phyloP scores from a whole-genome alignment of 1,140 invertebrate genomes.

The Piezodorus guildinii region DNA sequence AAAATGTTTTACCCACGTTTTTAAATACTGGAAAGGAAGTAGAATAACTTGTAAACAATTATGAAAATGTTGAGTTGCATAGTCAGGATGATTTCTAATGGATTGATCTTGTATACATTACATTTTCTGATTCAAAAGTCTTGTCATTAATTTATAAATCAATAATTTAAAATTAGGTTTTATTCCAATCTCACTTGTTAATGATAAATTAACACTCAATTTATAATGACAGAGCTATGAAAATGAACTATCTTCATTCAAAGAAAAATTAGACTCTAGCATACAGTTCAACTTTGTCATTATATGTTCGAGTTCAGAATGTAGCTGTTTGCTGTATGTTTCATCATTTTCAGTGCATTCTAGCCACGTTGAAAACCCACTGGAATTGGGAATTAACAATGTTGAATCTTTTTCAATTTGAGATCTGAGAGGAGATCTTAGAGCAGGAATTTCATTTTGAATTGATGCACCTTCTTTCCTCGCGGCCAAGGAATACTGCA shows the following conservation, averaged over 20 bases:
- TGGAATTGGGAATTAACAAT: constrained; percentile 2
- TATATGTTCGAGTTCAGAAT: constrained; percentile 5
- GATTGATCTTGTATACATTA: too few relatives aligned
- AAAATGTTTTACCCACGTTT: too few relatives aligned
- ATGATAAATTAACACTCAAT: too few relatives aligned
- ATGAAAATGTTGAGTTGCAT: too few relatives aligned
- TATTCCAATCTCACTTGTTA: too few relatives aligned
- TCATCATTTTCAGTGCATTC: not conserved
- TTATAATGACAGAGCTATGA: too few relatives aligned
- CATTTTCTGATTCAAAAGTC: too few relatives aligned
- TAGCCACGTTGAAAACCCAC: constrained; percentile 13
- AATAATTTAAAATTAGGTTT: too few relatives aligned
- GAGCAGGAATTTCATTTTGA: not conserved
- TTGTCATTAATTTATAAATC: too few relatives aligned
- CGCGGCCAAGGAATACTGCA: not conserved
- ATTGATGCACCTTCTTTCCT: not conserved
- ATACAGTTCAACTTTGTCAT: constrained; percentile 14
- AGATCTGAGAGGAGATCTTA: not conserved
- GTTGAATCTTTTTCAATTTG: constrained; percentile 1
- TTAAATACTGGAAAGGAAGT: too few relatives aligned
- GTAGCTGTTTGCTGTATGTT: constrained; percentile 5
- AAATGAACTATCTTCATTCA: not conserved
- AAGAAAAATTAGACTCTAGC: constrained; percentile 2
- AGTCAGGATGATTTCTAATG: too few relatives aligned
- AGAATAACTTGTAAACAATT: too few relatives aligned